Evolutionary conservation across 2,888 invertebrate genomes (phyloP).

Genomic region (Dusona sp.): DNA sequence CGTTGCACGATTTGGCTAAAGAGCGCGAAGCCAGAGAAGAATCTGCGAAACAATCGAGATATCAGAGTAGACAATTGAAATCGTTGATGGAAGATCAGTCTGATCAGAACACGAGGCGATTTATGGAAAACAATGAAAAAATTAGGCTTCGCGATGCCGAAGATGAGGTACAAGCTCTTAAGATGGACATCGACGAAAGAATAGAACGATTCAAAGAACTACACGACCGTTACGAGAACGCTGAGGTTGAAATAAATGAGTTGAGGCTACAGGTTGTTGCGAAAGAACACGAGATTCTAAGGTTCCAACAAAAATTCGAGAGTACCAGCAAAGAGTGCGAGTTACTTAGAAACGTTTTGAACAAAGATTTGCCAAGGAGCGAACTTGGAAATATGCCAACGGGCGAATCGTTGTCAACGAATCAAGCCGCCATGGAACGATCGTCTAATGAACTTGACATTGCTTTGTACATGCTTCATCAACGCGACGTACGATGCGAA

Average conservation of each 20-base stretch:
- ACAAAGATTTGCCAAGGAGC: conserved; percentile 72
- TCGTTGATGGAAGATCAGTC: conserved; percentile 13
- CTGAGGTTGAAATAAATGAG: conserved; percentile 86
- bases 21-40: conserved; percentile 6
- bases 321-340: conserved; percentile 88
- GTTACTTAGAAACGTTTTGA: conserved; percentile 79
- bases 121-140: neutral
- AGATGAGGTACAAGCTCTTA: conserved; percentile 90
- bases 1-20: conserved; percentile 31
- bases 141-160: conserved; percentile 85
- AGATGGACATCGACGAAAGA: conserved; percentile 87
- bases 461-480: conserved; percentile 94
- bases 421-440: conserved; percentile 53
- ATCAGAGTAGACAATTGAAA: conserved; percentile 10
- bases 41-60: neutral
- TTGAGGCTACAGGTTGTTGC: conserved; percentile 88
- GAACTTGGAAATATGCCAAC: conserved; percentile 26
- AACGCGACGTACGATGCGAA: conserved; percentile 94
- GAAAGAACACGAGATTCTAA: conserved; percentile 90
- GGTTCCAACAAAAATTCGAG: conserved; percentile 89
- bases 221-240: conserved; percentile 86
- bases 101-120: conserved; percentile 2
- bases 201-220: conserved; percentile 86
- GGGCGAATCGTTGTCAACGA: conserved; percentile 36
- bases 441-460: conserved; percentile 88